Percentiles rank a stretch among this genome's conserved stretches.
These are phyloP conservation scores for Tridacna gigas DNA, from an alignment of 2,888 invertebrate species.

Conservation along the genomic window DNA sequence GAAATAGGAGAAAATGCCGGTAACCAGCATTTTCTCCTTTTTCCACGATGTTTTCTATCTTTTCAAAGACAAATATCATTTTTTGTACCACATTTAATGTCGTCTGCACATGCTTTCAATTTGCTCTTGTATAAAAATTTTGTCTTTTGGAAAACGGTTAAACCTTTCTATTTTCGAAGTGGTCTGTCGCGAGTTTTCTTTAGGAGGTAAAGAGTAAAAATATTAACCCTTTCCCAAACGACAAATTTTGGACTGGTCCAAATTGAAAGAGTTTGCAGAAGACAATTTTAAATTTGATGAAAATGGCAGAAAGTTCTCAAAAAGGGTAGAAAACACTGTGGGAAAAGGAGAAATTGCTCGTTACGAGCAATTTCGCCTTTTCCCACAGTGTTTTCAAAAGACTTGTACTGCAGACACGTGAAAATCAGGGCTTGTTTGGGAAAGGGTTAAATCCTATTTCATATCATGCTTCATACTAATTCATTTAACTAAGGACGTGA, in stretches of 20 bases:
- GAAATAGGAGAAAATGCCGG: neutral
- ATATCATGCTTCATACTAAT: too few relatives aligned
- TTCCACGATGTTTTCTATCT: too few relatives aligned
- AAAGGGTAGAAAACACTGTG: neutral
- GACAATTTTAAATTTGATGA: neutral
- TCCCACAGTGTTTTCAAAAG: conserved; percentile 11
- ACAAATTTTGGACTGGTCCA: too few relatives aligned
- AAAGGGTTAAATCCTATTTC: neutral
- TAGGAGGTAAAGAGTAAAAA: neutral
- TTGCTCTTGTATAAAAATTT: neutral
- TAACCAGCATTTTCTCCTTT: neutral
- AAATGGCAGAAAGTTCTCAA: neutral
- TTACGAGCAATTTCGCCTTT: neutral
- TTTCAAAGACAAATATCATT: neutral
- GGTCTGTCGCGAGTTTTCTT: neutral
- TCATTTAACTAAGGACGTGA: too few relatives aligned
- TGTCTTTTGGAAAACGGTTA: neutral
- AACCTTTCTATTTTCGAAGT: neutral
- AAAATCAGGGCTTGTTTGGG: too few relatives aligned
- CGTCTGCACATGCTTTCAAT: neutral
- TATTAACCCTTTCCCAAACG: too few relatives aligned
- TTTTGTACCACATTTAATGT: neutral
- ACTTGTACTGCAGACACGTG: neutral
- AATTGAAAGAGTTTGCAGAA: neutral
- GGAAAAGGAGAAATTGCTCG: conserved; percentile 1